Evolutionary conservation across 2,888 invertebrate genomes (phyloP).

Genomic region (Oegoconia quadripuncta): DNA sequence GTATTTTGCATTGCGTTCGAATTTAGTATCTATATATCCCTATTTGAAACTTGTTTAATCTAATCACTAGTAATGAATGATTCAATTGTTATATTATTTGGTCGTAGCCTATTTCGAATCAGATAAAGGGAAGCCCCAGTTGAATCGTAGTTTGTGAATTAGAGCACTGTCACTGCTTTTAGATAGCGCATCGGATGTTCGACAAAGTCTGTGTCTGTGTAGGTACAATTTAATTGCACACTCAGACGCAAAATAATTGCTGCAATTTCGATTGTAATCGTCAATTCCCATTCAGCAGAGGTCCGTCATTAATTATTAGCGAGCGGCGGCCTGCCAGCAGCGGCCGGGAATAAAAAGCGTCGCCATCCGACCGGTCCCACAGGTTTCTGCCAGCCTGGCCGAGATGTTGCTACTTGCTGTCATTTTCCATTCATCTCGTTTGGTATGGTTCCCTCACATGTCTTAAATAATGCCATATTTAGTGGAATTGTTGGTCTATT

Average conservation of each 20-base stretch:
- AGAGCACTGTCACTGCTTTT: too few relatives aligned
- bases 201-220: neutral
- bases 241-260: constrained; percentile 15
- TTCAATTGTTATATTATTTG: too few relatives aligned
- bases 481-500: too few relatives aligned
- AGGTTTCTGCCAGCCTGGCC: constrained; percentile 38
- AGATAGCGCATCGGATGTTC: too few relatives aligned
- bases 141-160: too few relatives aligned
- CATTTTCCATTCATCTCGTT: constrained; percentile 41
- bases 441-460: constrained; percentile 3
- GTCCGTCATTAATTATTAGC: constrained; percentile 31
- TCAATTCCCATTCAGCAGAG: constrained; percentile 31
- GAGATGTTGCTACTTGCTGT: constrained; percentile 20
- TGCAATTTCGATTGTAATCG: constrained; percentile 22
- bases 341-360: constrained; percentile 49
- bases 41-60: too few relatives aligned
- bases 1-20: too few relatives aligned
- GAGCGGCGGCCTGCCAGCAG: constrained; percentile 24
- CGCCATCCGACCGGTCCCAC: constrained; percentile 54
- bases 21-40: too few relatives aligned
- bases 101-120: too few relatives aligned
- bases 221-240: neutral
- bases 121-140: too few relatives aligned
- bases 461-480: constrained; percentile 4
- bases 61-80: too few relatives aligned